Evolutionary conservation across 1,140 invertebrate species (phyloP).

Genomic region (Heliconius nattereri): DNA sequence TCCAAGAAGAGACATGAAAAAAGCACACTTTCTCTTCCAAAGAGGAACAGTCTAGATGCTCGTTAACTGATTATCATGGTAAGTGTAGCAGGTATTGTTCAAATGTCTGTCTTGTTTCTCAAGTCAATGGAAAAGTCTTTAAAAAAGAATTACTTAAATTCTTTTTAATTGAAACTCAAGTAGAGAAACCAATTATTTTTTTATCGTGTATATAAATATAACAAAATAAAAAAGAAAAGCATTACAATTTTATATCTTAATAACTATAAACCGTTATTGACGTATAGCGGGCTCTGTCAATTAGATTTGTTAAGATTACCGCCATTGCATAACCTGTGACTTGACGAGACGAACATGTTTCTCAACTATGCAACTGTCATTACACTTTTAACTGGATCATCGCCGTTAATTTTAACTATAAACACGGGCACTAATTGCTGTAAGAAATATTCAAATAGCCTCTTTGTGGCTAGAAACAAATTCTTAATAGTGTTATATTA

Average conservation of each 20-base stretch:
- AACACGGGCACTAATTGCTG: background rate
- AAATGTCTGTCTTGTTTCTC: constrained; percentile 20
- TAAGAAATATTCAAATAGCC: background rate
- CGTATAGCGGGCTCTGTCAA: constrained; percentile 43
- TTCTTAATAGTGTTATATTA: background rate
- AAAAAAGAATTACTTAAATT: too few relatives aligned
- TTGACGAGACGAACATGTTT: constrained; percentile 39
- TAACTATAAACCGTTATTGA: constrained; percentile 47
- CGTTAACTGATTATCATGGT: constrained; percentile 72
- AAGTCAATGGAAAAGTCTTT: background rate
- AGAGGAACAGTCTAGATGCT: constrained; percentile 66
- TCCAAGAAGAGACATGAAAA: constrained; percentile 68
- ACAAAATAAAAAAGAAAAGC: background rate
- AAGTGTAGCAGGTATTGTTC: constrained; percentile 62
- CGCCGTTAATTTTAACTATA: constrained; percentile 28
- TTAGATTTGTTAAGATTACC: constrained; percentile 50
- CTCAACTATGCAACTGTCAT: constrained; percentile 46
- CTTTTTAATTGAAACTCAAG: background rate
- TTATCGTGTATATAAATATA: background rate
- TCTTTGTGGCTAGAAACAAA: background rate
- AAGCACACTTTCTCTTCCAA: constrained; percentile 69
- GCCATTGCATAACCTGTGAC: constrained; percentile 44
- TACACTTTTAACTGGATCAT: constrained; percentile 38
- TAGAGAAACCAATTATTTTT: background rate
- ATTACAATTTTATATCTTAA: constrained; percentile 19